Conservation (phyloP, 2,797 vertebrate species). For the Xenentodon cancila region DNA sequence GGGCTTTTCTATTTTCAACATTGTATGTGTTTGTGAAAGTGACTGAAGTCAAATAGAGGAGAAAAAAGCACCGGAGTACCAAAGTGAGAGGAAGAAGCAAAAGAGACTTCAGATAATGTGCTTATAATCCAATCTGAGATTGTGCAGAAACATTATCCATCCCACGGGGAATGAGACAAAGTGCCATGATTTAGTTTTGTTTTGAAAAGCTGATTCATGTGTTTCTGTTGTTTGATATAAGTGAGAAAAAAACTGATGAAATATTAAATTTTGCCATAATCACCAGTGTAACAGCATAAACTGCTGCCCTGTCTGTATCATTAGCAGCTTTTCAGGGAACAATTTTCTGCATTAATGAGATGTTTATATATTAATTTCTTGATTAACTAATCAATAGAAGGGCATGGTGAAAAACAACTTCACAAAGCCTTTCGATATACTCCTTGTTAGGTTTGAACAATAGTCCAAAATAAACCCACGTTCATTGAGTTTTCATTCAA, state of each 20-base stretch:
- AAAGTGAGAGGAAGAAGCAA: neutral
- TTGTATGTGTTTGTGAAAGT: conserved; percentile 26
- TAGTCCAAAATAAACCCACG: too few species aligned
- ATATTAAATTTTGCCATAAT: conserved; percentile 43
- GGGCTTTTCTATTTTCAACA: conserved; percentile 12
- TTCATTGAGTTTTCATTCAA: too few species aligned
- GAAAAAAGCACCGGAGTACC: conserved; percentile 2
- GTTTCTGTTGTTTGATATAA: conserved; percentile 32
- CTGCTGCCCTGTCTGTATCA: conserved; percentile 23
- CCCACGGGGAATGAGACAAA: conserved; percentile 4
- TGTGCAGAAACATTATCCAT: neutral
- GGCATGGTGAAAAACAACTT: too few species aligned
- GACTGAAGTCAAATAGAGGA: conserved; percentile 25
- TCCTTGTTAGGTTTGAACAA: too few species aligned
- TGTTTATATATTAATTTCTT: neutral
- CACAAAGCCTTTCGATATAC: too few species aligned
- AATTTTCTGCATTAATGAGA: neutral
- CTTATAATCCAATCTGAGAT: neutral
- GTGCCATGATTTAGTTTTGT: conserved; percentile 36
- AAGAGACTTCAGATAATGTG: conserved; percentile 2
- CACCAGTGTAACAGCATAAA: conserved; percentile 32
- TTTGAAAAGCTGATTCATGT: conserved; percentile 12
- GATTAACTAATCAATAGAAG: neutral
- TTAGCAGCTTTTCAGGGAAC: neutral
- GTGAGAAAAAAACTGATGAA: conserved; percentile 39